Evolutionary conservation across 2,113 vertebrate genomes (phyloP).

Genomic region (Cercocebus atys): DNA sequence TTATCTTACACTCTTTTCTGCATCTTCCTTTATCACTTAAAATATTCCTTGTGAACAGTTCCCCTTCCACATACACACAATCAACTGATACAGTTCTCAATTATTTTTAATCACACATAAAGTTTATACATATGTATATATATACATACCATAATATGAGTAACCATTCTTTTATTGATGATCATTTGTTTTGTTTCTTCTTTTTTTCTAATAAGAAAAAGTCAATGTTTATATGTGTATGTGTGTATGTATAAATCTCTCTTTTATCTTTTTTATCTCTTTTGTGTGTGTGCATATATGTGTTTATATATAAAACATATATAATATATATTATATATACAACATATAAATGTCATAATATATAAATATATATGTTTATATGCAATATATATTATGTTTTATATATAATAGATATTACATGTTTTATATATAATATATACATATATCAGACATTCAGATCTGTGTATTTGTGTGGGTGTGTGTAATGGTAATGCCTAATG

Average conservation of each 20-base stretch:
- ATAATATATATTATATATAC: too few species aligned
- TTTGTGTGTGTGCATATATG: neutral
- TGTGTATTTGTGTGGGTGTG: neutral
- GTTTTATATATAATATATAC: neutral
- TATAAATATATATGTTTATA: neutral
- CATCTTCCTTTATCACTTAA: neutral
- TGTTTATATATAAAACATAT: neutral
- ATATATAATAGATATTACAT: too few species aligned
- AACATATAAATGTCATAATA: too few species aligned
- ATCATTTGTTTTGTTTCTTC: neutral
- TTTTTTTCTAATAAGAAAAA: neutral
- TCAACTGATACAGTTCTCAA: neutral
- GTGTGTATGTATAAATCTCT: neutral
- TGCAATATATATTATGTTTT: neutral
- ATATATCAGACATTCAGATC: neutral
- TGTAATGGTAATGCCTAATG: rapidly evolving
- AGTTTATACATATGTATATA: neutral
- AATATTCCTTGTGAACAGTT: neutral
- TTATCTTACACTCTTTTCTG: neutral
- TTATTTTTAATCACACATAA: neutral
- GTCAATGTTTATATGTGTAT: neutral
- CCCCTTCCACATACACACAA: neutral
- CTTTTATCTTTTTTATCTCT: neutral
- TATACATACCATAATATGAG: neutral
- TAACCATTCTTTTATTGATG: neutral